A percentile compares a stretch with the other conserved stretches of the same genome.
Conservation (phyloP, 2,797 vertebrate genomes). For the Serranus cabrilla region DNA sequence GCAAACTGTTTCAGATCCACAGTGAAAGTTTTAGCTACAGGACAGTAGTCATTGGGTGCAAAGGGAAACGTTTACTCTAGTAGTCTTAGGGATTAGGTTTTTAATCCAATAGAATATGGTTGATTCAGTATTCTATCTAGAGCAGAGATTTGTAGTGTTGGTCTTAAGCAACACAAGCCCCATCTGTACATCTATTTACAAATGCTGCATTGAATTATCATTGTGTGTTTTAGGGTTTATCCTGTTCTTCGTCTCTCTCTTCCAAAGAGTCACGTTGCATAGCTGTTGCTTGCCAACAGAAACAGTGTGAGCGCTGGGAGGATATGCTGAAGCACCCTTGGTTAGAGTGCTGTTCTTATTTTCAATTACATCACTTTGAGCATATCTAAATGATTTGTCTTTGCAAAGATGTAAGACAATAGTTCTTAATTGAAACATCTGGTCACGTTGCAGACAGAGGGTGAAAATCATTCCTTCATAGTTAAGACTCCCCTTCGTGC, state of each 20-base stretch:
- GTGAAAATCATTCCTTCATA: slow-evolving; percentile 2
- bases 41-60: slow-evolving; percentile 6
- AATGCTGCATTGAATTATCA: slow-evolving; percentile 20
- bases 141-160: not conserved
- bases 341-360: slow-evolving; percentile 26
- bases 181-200: slow-evolving; percentile 16
- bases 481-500: slow-evolving; percentile 3
- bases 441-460: not conserved
- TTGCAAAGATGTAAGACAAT: not conserved
- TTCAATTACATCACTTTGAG: slow-evolving; percentile 30
- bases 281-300: slow-evolving; percentile 46
- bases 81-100: slow-evolving; percentile 39
- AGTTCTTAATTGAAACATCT: slow-evolving; percentile 10
- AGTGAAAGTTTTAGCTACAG: slow-evolving; percentile 10
- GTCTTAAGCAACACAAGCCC: slow-evolving; percentile 8
- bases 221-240: slow-evolving; percentile 33
- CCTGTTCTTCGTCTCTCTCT: slow-evolving; percentile 25
- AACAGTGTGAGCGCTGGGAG: slow-evolving; percentile 26
- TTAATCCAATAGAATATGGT: slow-evolving; percentile 63
- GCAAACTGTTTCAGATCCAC: not conserved
- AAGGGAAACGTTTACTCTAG: slow-evolving; percentile 17
- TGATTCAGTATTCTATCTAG: slow-evolving; percentile 42
- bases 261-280: slow-evolving; percentile 33
- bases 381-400: slow-evolving; percentile 16
- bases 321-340: slow-evolving; percentile 26